A percentile compares a stretch with the other conserved stretches of the same genome.
These are phyloP conservation scores for Ceratosolen solmsi DNA, from an alignment of 1,140 invertebrate species.

Conservation along the genomic window DNA sequence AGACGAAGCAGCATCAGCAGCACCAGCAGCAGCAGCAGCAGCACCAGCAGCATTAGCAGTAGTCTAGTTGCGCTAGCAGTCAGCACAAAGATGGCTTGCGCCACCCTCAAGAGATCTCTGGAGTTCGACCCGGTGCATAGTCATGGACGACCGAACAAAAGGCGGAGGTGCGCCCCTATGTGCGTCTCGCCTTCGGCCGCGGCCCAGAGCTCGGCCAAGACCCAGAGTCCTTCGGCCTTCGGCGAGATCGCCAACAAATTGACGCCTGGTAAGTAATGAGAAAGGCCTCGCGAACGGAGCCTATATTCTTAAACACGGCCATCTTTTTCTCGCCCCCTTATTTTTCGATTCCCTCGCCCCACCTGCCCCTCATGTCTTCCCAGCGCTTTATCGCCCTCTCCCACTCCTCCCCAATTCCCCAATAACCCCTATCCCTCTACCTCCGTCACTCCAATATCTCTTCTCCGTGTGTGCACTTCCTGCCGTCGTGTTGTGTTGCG, in stretches of 20 bases:
- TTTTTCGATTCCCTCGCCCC: not conserved
- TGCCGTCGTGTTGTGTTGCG: not conserved
- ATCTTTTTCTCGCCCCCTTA: constrained; percentile 42
- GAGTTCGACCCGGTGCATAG: constrained; percentile 93
- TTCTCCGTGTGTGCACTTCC: constrained; percentile 9
- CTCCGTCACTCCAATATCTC: not conserved
- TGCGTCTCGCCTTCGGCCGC: constrained; percentile 80
- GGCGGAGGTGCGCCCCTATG: constrained; percentile 90
- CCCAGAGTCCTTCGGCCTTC: constrained; percentile 81
- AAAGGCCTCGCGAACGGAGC: not conserved
- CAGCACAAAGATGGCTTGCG: constrained; percentile 89
- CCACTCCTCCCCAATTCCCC: not conserved
- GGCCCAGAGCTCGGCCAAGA: constrained; percentile 61
- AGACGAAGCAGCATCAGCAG: not conserved
- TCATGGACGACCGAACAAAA: constrained; percentile 85
- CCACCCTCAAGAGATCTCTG: constrained; percentile 92
- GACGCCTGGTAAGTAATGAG: constrained; percentile 85
- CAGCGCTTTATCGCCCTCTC: constrained; percentile 8
- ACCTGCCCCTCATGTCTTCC: not conserved
- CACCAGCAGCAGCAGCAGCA: not conserved
- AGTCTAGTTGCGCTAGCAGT: constrained; percentile 25
- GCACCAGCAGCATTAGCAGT: not conserved
- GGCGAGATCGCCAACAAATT: constrained; percentile 85
- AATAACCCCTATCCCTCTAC: not conserved
- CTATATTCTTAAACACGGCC: constrained; percentile 54